Percentiles rank a stretch among this genome's conserved stretches.
phyloP scores from a whole-genome alignment of 2,113 vertebrate species.

The Sterna hirundo region DNA sequence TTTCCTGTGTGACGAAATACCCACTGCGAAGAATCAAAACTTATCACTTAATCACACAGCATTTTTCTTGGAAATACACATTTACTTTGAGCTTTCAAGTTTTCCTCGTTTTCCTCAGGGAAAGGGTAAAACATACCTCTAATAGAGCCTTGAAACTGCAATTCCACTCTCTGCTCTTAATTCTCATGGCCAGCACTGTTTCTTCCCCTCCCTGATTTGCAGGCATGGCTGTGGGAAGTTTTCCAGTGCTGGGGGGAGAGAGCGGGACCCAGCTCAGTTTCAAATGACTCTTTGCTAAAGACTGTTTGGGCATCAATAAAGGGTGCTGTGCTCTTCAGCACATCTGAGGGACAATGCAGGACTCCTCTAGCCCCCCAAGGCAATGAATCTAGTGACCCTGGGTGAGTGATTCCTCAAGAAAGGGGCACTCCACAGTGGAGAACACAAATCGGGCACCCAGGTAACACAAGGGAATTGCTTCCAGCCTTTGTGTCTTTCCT shows the following conservation, averaged over 20 bases:
- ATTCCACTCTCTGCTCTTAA: not conserved
- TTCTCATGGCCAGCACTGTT: not conserved
- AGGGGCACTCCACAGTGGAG: not conserved
- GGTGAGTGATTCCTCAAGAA: not conserved
- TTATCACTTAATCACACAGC: not conserved
- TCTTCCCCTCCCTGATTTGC: not conserved
- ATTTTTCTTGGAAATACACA: slow-evolving; percentile 1
- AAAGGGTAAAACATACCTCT: not conserved
- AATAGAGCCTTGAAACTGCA: not conserved
- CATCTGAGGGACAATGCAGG: not conserved
- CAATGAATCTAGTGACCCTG: not conserved
- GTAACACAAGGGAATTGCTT: not conserved
- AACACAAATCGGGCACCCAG: not conserved
- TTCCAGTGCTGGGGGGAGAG: not conserved
- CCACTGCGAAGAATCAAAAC: not conserved
- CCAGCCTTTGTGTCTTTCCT: not conserved
- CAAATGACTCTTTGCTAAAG: not conserved
- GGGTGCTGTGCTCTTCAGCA: not conserved
- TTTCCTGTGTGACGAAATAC: slow-evolving; percentile 35
- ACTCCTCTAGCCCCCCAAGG: not conserved
- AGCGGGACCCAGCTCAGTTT: not conserved
- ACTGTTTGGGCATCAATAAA: not conserved
- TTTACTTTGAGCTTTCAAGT: not conserved
- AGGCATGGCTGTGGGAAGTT: not conserved
- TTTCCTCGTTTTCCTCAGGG: not conserved